Conservation (phyloP, 2,797 vertebrate genomes). For the Enteromius afrohamiltoni region DNA sequence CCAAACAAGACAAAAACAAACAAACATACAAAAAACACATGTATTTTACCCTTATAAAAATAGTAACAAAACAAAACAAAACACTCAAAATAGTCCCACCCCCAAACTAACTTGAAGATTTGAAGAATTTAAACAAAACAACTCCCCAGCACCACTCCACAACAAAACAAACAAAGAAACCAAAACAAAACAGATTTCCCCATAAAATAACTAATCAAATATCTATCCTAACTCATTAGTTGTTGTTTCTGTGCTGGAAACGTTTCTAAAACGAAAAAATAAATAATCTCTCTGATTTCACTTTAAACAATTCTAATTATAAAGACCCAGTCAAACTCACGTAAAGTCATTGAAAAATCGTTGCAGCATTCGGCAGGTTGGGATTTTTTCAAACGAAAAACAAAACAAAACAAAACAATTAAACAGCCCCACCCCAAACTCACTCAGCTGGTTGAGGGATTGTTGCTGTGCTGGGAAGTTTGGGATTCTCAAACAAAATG, state of each 20-base stretch:
- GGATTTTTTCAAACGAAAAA: background rate
- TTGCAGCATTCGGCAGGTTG: too few species aligned
- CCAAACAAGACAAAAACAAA: background rate
- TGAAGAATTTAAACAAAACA: too few species aligned
- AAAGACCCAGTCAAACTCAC: too few species aligned
- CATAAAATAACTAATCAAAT: background rate
- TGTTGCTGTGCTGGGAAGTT: background rate
- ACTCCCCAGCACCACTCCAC: too few species aligned
- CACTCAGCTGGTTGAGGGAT: background rate
- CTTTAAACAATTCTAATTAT: too few species aligned
- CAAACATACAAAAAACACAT: background rate
- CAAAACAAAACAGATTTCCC: background rate
- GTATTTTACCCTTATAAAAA: background rate
- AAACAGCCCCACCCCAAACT: background rate
- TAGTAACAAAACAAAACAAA: too few species aligned
- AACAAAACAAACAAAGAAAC: too few species aligned
- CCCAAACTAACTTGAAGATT: too few species aligned
- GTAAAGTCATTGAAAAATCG: too few species aligned
- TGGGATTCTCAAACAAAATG: background rate
- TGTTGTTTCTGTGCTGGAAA: background rate
- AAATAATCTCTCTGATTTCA: too few species aligned
- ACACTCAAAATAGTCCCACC: too few species aligned
- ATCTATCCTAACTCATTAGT: background rate
- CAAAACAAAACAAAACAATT: background rate
- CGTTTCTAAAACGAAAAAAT: background rate